These are phyloP conservation scores for Drosophila austrosaltans DNA, from an alignment of 2,888 invertebrate genomes.

Conservation along the genomic window DNA sequence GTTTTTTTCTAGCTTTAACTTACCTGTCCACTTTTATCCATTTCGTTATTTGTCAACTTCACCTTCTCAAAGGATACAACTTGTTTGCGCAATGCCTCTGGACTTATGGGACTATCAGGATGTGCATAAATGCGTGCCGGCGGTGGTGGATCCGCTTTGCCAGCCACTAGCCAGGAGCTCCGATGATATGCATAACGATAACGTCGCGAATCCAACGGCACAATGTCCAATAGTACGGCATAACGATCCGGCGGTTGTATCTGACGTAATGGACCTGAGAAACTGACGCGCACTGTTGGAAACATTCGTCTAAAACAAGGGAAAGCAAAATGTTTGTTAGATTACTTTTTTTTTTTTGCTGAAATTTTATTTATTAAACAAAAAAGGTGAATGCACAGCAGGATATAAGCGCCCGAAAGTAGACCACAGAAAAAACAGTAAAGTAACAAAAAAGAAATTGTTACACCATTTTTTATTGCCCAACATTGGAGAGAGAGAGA, in stretches of 20 bases:
- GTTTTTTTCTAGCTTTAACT: conserved; percentile 81
- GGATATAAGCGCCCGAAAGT: conserved; percentile 97
- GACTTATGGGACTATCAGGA: conserved; percentile 98
- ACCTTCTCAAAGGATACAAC: conserved; percentile 99
- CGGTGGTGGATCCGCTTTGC: conserved; percentile 98
- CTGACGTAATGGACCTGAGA: conserved; percentile 87
- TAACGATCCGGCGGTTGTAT: conserved; percentile 93
- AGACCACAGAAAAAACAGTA: conserved; percentile 28
- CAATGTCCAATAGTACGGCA: conserved; percentile 97
- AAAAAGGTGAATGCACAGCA: conserved; percentile 86
- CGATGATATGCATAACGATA: conserved; percentile 99
- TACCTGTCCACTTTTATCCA: conserved; percentile 98
- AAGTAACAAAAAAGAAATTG: conserved; percentile 23
- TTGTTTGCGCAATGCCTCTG: conserved; percentile 97
- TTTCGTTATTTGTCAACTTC: conserved; percentile 98
- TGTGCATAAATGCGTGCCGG: conserved; percentile 97
- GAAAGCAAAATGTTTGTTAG: not conserved
- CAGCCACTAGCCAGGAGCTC: conserved; percentile 98
- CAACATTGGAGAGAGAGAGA: conserved; percentile 28
- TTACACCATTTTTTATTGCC: conserved; percentile 59
- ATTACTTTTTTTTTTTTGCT: not conserved
- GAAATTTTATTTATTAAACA: not conserved
- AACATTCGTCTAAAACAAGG: conserved; percentile 96
- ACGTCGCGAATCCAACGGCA: conserved; percentile 97
- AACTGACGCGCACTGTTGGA: conserved; percentile 97